phyloP scores from a whole-genome alignment of 2,888 invertebrate genomes.

The Calliopum simillimum region DNA sequence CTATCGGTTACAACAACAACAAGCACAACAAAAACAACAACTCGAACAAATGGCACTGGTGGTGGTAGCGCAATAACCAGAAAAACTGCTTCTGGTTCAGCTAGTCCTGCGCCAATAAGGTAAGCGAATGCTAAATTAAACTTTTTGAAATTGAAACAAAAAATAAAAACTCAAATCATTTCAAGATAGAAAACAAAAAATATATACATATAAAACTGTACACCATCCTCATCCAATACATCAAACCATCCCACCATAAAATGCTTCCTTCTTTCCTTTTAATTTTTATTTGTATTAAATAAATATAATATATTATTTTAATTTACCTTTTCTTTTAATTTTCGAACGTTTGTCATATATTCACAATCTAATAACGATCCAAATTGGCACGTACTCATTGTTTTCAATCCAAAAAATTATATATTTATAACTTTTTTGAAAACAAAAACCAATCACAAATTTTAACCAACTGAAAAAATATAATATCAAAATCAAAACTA shows the following conservation, averaged over 20 bases:
- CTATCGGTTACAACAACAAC: slow-evolving; percentile 72
- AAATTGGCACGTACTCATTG: slow-evolving; percentile 44
- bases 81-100: slow-evolving; percentile 81
- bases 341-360: slow-evolving; percentile 29
- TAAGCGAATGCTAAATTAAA: slow-evolving; percentile 60
- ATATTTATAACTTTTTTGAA: slow-evolving; percentile 46
- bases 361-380: slow-evolving; percentile 30
- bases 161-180: not conserved
- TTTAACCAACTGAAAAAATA: slow-evolving; percentile 37
- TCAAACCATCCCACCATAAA: slow-evolving; percentile 45
- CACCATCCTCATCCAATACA: not conserved
- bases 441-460: slow-evolving; percentile 39
- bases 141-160: not conserved
- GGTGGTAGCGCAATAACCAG: slow-evolving; percentile 68
- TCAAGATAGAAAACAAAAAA: not conserved
- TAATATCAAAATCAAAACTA: slow-evolving; percentile 26
- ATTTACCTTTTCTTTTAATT: slow-evolving; percentile 41
- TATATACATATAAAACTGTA: not conserved
- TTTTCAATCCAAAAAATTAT: slow-evolving; percentile 37
- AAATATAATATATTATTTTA: slow-evolving; percentile 36
- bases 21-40: slow-evolving; percentile 62
- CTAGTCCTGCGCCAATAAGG: slow-evolving; percentile 84
- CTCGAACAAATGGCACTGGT: slow-evolving; percentile 74
- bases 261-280: slow-evolving; percentile 33
- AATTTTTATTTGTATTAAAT: slow-evolving; percentile 21